Base-by-base conservation (phyloP, 2,888 invertebrate genomes). In the Stenodera caucasica region DNA sequence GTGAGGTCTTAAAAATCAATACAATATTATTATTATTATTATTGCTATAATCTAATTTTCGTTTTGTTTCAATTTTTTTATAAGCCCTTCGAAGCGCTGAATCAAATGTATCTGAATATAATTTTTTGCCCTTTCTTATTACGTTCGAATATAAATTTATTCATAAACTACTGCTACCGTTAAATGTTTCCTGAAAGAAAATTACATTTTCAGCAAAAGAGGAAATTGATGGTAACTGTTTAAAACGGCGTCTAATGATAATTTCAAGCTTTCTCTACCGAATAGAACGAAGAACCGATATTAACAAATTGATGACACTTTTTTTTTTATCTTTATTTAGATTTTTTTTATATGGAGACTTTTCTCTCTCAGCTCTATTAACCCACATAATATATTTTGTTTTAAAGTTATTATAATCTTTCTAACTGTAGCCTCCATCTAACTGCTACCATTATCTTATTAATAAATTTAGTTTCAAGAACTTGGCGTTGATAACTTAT, bases 181-280 rank as follows among this genome's bases (percentile, higher is more conserved):
- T 60, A 61, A 61, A 57, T 57, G 61, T 57, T 61, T 61, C 61
- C 61, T 54, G 57, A 53, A 49, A 60, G 60, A 60, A 57, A 60
- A 60, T 60, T 60, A 53, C 60, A 57, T 45, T 60, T 60, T 53
- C 60, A 56, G 37, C 18, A 37, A 60, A 60, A 60, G 56, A 49
- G 60, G 56, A 60, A 60, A 60, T 57, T 60, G 60, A 57, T 56
- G 55, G 49, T 49, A 32, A 32, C 32, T 7, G 35, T 35, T 35
- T 35, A 14, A 35, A 35, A 14, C 35, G n/a, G 9, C 35, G 14
- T 35, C 45, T 35, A 51, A 59, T 55, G 51, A 52, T 59, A 55
- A 59, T 55, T 55, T 51, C 15, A 50, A 33, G 37, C 51, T 55
- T 40, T 53, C 45, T 53, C 57, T 45, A 53, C 52, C 53, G 45